phyloP scores from a whole-genome alignment of 2,113 vertebrate genomes.

The Halcyon malimbica region DNA sequence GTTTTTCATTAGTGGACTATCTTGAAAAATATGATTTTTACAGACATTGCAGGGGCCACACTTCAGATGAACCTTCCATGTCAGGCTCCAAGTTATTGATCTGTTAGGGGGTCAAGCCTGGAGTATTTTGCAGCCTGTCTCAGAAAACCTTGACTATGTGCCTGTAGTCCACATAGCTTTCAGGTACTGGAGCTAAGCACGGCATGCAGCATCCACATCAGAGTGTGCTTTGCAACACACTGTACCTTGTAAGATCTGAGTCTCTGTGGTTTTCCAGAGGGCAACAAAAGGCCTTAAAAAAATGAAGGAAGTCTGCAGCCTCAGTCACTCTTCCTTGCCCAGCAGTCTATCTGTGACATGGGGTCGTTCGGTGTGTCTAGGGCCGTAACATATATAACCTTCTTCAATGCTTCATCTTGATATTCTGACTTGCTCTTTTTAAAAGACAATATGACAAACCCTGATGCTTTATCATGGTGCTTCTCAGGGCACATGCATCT shows the following conservation, averaged over 20 bases:
- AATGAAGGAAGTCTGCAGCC: neutral
- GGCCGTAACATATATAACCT: neutral
- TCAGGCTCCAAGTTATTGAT: neutral
- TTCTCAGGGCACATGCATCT: neutral
- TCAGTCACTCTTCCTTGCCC: neutral
- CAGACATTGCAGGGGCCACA: neutral
- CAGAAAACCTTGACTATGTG: neutral
- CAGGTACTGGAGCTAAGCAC: neutral
- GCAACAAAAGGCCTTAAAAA: neutral
- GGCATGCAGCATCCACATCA: neutral
- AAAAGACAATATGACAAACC: neutral
- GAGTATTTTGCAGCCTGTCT: neutral
- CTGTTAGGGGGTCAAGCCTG: neutral
- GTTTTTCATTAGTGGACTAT: neutral
- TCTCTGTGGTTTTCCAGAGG: neutral
- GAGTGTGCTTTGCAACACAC: neutral
- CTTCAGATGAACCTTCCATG: neutral
- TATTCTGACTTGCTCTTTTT: neutral
- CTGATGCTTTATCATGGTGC: neutral
- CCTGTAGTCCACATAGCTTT: neutral
- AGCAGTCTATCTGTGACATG: neutral
- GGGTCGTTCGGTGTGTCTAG: fast-evolving
- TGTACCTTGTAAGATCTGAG: neutral
- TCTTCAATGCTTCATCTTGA: neutral
- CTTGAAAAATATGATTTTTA: neutral